phyloP scores from a whole-genome alignment of 2,113 vertebrate species.

The Cyphomyrus plagiostoma region DNA sequence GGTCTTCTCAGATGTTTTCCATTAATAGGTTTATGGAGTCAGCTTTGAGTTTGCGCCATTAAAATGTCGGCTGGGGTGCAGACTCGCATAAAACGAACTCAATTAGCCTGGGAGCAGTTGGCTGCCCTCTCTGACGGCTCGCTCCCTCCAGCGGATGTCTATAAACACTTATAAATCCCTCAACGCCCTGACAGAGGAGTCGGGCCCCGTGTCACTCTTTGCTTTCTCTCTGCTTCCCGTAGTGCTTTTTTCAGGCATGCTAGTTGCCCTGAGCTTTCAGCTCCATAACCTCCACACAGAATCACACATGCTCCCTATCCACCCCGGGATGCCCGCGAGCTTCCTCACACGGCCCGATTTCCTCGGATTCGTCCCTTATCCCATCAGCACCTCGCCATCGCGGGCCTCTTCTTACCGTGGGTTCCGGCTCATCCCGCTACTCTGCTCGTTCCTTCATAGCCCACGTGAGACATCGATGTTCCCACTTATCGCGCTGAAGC shows the following conservation, averaged over 20 bases:
- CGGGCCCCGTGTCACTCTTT: slow-evolving; percentile 1
- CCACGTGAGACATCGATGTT: slow-evolving; percentile 25
- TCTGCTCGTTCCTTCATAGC: not conserved
- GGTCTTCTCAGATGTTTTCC: not conserved
- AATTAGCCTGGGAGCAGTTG: not conserved
- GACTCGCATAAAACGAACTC: not conserved
- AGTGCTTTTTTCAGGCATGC: not conserved
- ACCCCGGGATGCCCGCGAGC: not conserved
- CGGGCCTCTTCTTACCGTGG: too few relatives aligned
- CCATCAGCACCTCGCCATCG: not conserved
- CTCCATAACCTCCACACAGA: not conserved
- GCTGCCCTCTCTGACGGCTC: not conserved
- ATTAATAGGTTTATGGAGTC: not conserved
- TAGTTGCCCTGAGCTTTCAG: not conserved
- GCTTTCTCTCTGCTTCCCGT: slow-evolving; percentile 10
- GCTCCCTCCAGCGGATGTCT: slow-evolving; percentile 22
- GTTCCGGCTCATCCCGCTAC: not conserved
- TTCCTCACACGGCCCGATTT: not conserved
- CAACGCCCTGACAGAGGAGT: not conserved
- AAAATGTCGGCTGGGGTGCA: not conserved
- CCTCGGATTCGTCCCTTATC: not conserved
- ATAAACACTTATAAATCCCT: slow-evolving; percentile 15
- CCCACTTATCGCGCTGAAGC: slow-evolving; percentile 22
- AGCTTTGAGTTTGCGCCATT: not conserved
- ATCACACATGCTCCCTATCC: not conserved